phyloP scores from a whole-genome alignment of 2,888 invertebrate species.

The Drosophila mimica region DNA sequence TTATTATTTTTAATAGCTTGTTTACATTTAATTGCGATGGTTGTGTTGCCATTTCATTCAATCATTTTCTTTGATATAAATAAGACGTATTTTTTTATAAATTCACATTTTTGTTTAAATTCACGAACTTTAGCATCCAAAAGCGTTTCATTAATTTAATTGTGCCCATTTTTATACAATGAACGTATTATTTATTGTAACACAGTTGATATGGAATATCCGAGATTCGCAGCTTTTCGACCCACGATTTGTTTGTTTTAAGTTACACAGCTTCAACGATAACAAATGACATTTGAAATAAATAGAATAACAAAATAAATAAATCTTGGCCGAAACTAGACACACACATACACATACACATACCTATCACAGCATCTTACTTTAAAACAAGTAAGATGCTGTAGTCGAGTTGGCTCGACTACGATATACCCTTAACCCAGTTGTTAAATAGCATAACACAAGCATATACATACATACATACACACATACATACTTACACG shows the following conservation, averaged over 20 bases:
- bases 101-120: background rate
- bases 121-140: slow-evolving; percentile 4
- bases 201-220: background rate
- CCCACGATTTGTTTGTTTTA: background rate
- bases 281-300: background rate
- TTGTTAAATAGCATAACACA: too few relatives aligned
- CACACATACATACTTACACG: too few relatives aligned
- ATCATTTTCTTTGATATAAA: slow-evolving; percentile 40
- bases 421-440: too few relatives aligned
- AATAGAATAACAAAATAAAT: background rate
- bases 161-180: background rate
- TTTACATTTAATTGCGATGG: slow-evolving; percentile 73
- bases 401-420: too few relatives aligned
- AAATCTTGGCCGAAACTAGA: background rate
- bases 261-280: background rate
- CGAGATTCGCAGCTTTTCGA: background rate
- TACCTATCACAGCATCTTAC: background rate
- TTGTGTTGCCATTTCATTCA: slow-evolving; percentile 68
- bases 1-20: slow-evolving; percentile 63
- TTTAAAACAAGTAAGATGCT: too few relatives aligned
- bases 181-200: background rate
- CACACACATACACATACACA: too few relatives aligned
- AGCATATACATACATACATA: too few relatives aligned
- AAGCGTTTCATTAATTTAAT: background rate
- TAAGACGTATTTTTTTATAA: background rate